Percentiles rank a stretch among this genome's conserved stretches.
Conservation (phyloP, 2,888 invertebrate species). For the Plebejus argus region DNA sequence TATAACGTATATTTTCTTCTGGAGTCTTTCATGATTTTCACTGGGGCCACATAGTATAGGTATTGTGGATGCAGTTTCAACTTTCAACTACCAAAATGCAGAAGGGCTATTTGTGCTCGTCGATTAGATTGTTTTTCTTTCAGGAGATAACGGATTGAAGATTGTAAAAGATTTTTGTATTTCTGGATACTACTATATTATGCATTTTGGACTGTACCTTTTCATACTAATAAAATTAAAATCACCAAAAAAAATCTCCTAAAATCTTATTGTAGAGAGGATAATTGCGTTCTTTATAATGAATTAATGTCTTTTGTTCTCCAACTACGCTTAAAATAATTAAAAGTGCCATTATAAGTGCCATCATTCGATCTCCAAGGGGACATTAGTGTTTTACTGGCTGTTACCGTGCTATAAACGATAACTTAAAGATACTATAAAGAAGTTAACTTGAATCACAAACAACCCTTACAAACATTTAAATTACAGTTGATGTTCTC, state of each 20-base stretch:
- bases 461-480: constrained; percentile 33
- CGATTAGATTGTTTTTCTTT: no score
- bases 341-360: constrained; percentile 78
- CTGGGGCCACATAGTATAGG: no score
- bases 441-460: constrained; percentile 37
- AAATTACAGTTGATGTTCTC: background rate
- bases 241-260: background rate
- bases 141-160: no score
- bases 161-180: no score
- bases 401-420: constrained; percentile 62
- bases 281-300: constrained; percentile 62
- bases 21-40: no score
- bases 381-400: constrained; percentile 73
- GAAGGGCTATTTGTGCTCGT: no score
- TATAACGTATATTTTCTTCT: no score
- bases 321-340: constrained; percentile 76
- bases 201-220: no score
- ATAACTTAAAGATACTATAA: constrained; percentile 59
- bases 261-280: background rate
- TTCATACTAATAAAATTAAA: no score
- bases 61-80: no score
- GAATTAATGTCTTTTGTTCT: constrained; percentile 76
- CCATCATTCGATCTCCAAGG: constrained; percentile 75
- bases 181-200: no score
- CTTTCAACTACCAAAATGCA: no score